These are phyloP conservation scores for Polia nebulosa DNA, from an alignment of 2,888 invertebrate genomes.

Conservation along the genomic window DNA sequence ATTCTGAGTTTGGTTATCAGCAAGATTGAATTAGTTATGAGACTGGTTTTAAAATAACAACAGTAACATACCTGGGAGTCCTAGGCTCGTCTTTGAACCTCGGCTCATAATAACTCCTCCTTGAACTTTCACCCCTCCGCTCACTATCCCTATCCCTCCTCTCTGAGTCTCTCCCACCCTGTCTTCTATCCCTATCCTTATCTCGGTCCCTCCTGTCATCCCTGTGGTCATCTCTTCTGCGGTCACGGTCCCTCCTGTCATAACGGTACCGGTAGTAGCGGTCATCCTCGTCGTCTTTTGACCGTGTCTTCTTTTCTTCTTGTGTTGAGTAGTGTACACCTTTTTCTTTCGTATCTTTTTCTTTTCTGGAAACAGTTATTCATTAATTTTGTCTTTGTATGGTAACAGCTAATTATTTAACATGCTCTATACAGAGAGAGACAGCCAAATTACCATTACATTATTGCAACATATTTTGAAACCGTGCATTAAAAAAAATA, in stretches of 20 bases:
- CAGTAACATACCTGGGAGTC: conserved; percentile 92
- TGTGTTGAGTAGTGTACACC: conserved; percentile 94
- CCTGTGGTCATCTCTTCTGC: conserved; percentile 72
- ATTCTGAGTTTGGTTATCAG: no score
- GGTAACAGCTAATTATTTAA: no score
- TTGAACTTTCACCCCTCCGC: conserved; percentile 82
- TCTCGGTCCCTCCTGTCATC: conserved; percentile 73
- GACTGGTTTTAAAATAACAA: neutral
- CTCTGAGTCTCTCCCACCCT: conserved; percentile 75
- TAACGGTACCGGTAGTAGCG: conserved; percentile 79
- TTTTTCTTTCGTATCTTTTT: conserved; percentile 92
- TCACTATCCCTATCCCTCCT: conserved; percentile 76
- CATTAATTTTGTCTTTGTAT: no score
- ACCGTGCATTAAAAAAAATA: neutral
- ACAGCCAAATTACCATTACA: neutral
- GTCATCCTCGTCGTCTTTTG: conserved; percentile 84
- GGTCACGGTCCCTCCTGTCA: conserved; percentile 77
- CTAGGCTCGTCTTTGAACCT: conserved; percentile 96
- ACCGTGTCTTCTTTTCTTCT: conserved; percentile 87
- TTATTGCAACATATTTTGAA: conserved; percentile 19
- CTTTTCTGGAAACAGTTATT: conserved; percentile 82
- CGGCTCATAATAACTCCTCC: conserved; percentile 90
- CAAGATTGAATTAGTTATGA: no score
- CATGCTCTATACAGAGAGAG: no score
- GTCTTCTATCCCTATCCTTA: conserved; percentile 73